These are phyloP conservation scores for Eupithecia dodoneata DNA, from an alignment of 2,888 invertebrate species.

Conservation along the genomic window DNA sequence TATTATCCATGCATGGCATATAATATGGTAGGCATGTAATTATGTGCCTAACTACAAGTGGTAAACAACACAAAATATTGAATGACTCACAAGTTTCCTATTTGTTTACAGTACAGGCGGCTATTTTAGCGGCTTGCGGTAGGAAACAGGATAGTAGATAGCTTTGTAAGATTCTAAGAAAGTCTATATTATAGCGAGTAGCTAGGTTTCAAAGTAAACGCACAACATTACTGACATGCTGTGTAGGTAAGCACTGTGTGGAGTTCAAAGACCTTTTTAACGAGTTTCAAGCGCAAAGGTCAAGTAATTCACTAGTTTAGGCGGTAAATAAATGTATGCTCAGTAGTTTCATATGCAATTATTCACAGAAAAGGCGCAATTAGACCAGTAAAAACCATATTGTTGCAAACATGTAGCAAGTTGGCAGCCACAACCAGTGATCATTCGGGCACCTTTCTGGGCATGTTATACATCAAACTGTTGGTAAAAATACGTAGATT, in stretches of 20 bases:
- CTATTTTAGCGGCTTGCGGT: conserved; percentile 1
- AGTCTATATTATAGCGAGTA: background rate
- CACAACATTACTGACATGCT: conserved; percentile 51
- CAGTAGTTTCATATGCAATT: conserved; percentile 32
- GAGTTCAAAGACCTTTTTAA: conserved; percentile 35
- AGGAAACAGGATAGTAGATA: background rate
- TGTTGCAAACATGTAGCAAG: conserved; percentile 57
- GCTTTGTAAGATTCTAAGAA: conserved; percentile 28
- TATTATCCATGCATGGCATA: background rate
- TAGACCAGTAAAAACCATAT: conserved; percentile 38
- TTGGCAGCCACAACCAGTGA: conserved; percentile 58
- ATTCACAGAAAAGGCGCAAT: conserved; percentile 43
- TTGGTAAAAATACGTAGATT: conserved; percentile 47
- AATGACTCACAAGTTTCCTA: conserved; percentile 14
- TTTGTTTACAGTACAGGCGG: conserved; percentile 3
- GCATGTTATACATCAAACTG: conserved; percentile 54
- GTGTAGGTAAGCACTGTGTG: conserved; percentile 39
- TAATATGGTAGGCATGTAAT: background rate
- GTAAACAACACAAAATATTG: conserved; percentile 26
- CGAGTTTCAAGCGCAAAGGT: conserved; percentile 14
- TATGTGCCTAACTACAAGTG: background rate
- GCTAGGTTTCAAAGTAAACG: background rate
- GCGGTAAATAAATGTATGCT: conserved; percentile 16
- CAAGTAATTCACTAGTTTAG: conserved; percentile 13
- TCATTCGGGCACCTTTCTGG: conserved; percentile 42